phyloP scores from a whole-genome alignment of 2,113 vertebrate genomes.

The Empidonax alnorum region DNA sequence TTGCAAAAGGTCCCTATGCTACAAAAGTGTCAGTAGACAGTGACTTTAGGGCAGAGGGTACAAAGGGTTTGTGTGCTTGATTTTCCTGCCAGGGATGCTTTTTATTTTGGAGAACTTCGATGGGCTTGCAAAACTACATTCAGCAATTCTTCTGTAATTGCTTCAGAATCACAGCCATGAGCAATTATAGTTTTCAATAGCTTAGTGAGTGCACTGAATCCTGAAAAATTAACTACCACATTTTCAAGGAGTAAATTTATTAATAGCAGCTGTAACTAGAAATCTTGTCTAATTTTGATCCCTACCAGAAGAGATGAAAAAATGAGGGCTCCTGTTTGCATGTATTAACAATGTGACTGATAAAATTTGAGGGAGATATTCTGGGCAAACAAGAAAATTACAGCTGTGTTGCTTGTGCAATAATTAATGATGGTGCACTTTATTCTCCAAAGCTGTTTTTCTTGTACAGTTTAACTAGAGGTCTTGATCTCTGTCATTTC shows the following conservation, averaged over 20 bases:
- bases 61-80: neutral
- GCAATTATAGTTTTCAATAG: constrained; percentile 18
- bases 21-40: neutral
- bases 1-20: accelerated
- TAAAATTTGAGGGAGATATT: constrained; percentile 32
- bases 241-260: constrained; percentile 40
- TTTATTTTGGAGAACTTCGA: neutral
- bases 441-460: constrained; percentile 35
- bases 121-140: neutral
- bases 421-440: constrained; percentile 21
- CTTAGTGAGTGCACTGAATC: constrained; percentile 7
- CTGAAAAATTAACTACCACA: neutral
- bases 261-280: constrained; percentile 50
- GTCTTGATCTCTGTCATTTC: constrained; percentile 16
- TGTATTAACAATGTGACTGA: neutral
- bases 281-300: constrained; percentile 38
- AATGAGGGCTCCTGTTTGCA: neutral
- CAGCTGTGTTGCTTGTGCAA: constrained; percentile 12
- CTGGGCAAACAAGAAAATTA: constrained; percentile 25
- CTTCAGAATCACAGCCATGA: constrained; percentile 22
- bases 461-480: constrained; percentile 17
- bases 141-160: neutral
- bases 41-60: neutral
- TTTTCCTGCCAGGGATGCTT: neutral
- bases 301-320: neutral